These are phyloP conservation scores for Formicarius rufipectus DNA, from an alignment of 2,113 vertebrate genomes.

Conservation along the genomic window DNA sequence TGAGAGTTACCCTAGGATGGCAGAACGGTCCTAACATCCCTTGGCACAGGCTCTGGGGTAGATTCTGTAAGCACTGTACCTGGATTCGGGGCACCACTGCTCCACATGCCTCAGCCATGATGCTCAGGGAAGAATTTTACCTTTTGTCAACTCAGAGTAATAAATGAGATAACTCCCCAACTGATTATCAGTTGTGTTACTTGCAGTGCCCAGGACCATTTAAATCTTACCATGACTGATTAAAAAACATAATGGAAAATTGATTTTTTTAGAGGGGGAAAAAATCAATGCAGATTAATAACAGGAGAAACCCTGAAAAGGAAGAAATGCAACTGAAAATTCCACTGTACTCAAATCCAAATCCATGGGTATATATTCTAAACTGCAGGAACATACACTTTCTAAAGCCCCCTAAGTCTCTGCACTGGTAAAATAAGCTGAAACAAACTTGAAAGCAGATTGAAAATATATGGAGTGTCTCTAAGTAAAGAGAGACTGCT, in stretches of 20 bases:
- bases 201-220: not conserved
- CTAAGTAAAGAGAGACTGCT: not conserved
- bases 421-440: slow-evolving; percentile 20
- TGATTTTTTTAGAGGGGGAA: slow-evolving; percentile 54
- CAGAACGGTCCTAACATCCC: not conserved
- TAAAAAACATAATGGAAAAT: slow-evolving; percentile 74
- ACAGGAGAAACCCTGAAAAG: slow-evolving; percentile 30
- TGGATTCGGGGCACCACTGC: not conserved
- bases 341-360: not conserved
- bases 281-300: slow-evolving; percentile 69
- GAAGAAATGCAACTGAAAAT: not conserved
- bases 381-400: not conserved
- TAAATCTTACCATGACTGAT: slow-evolving; percentile 47
- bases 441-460: slow-evolving; percentile 23
- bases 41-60: not conserved
- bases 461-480: slow-evolving; percentile 13
- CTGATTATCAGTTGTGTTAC: slow-evolving; percentile 51
- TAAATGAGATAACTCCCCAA: slow-evolving; percentile 34
- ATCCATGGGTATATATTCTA: not conserved
- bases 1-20: not conserved
- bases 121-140: not conserved
- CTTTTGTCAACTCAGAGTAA: not conserved
- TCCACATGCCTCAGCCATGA: not conserved
- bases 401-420: not conserved
- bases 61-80: not conserved